Evolutionary conservation across 2,888 invertebrate genomes (phyloP).

Genomic region (Leptinotarsa juncta): DNA sequence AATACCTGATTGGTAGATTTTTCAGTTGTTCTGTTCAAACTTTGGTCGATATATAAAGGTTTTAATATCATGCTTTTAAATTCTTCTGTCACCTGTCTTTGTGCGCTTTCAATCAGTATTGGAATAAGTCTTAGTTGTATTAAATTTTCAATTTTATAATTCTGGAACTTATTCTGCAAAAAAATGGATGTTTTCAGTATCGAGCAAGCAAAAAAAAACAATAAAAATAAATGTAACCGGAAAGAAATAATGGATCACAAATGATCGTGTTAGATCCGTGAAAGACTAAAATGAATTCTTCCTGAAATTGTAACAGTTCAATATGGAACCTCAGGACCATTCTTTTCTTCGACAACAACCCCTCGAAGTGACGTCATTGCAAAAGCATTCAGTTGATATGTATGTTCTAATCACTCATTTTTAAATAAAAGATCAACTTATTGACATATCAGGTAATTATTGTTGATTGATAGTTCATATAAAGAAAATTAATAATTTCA

Average conservation of each 20-base stretch:
- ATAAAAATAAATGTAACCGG: background rate
- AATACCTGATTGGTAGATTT: slow-evolving; percentile 54
- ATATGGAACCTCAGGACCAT: no score
- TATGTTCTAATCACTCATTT: no score
- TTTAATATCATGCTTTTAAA: slow-evolving; percentile 68
- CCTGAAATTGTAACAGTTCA: no score
- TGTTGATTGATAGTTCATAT: no score
- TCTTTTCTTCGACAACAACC: background rate
- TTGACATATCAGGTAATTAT: no score
- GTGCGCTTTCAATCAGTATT: slow-evolving; percentile 61
- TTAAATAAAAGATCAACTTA: no score
- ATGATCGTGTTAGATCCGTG: no score
- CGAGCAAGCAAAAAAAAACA: background rate
- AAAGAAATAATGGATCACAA: no score
- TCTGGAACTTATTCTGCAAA: slow-evolving; percentile 52
- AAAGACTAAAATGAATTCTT: no score
- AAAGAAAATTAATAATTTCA: no score
- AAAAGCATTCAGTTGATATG: no score
- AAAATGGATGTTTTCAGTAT: background rate
- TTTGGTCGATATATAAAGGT: slow-evolving; percentile 65
- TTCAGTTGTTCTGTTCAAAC: slow-evolving; percentile 49
- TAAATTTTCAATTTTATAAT: slow-evolving; percentile 65
- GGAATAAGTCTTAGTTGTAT: slow-evolving; percentile 67
- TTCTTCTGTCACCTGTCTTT: slow-evolving; percentile 66
- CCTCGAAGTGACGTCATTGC: no score